phyloP scores from a whole-genome alignment of 2,113 vertebrate genomes.

The Pseudopipra pipra region DNA sequence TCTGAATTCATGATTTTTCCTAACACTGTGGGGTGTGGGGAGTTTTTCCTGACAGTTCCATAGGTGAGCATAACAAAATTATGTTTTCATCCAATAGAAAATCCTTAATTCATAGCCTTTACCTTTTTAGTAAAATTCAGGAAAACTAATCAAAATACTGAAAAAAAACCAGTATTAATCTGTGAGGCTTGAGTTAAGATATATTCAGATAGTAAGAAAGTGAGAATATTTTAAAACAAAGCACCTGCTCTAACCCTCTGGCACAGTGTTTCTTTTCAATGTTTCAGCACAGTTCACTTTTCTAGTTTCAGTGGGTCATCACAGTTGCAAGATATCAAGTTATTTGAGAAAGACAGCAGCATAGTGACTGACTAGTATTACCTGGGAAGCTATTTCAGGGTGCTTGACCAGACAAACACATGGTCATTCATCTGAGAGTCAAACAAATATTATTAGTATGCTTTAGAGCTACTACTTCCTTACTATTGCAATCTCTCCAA shows the following conservation, averaged over 20 bases:
- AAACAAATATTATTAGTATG: not conserved
- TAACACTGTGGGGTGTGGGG: rapidly evolving
- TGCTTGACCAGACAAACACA: not conserved
- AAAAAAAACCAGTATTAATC: not conserved
- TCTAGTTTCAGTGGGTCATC: not conserved
- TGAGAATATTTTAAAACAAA: not conserved
- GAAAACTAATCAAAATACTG: not conserved
- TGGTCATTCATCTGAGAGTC: not conserved
- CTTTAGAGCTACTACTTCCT: not conserved
- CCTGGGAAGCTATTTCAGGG: not conserved
- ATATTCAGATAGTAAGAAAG: not conserved
- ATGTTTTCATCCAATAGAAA: not conserved
- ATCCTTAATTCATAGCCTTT: not conserved
- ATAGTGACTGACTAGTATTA: not conserved
- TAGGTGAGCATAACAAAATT: not conserved
- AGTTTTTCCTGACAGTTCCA: not conserved
- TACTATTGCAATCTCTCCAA: not conserved
- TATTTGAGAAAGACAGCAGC: not conserved
- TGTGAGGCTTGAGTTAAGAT: not conserved
- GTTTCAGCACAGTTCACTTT: not conserved
- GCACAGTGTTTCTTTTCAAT: not conserved
- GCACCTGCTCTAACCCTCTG: not conserved
- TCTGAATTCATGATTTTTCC: not conserved
- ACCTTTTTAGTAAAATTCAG: not conserved
- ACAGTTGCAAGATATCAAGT: not conserved